Percentiles rank a stretch among this genome's conserved stretches.
phyloP scores from a whole-genome alignment of 2,888 invertebrate species.

The Petrolisthes manimaculis region DNA sequence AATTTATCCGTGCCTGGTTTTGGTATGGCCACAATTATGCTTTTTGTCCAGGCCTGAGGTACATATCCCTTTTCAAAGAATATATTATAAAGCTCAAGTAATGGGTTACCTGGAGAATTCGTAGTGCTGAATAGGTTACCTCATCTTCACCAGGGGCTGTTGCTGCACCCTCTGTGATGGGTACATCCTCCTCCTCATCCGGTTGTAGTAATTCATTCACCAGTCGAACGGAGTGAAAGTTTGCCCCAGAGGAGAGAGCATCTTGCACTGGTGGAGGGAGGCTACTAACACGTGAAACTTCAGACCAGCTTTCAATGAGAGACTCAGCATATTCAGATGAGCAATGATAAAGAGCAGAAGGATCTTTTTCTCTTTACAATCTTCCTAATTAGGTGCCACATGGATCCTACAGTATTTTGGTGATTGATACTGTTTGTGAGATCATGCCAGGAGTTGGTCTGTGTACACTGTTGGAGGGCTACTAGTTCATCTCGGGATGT shows the following conservation, averaged over 20 bases:
- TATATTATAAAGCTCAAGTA: constrained; percentile 14
- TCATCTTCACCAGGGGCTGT: constrained; percentile 14
- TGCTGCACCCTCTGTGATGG: neutral
- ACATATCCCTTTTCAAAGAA: too few relatives aligned
- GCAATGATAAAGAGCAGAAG: too few relatives aligned
- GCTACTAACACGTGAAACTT: neutral
- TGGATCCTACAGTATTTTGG: too few relatives aligned
- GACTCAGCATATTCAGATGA: too few relatives aligned
- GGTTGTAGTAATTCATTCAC: neutral
- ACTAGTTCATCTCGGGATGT: too few relatives aligned
- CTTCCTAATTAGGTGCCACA: too few relatives aligned
- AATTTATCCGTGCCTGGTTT: constrained; percentile 15
- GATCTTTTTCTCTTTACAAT: too few relatives aligned
- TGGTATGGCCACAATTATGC: constrained; percentile 9
- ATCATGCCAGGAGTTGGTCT: too few relatives aligned
- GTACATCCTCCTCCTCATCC: constrained; percentile 14
- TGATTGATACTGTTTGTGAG: too few relatives aligned
- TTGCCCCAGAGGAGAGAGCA: neutral
- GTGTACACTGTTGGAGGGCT: too few relatives aligned
- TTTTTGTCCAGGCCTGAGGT: neutral
- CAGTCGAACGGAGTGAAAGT: constrained; percentile 5
- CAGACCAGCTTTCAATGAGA: too few relatives aligned
- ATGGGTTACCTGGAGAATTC: constrained; percentile 15
- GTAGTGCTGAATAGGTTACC: constrained; percentile 4
- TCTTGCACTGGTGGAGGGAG: neutral